phyloP scores from a whole-genome alignment of 2,888 invertebrate species.

The Leptarthrus brevirostris region DNA sequence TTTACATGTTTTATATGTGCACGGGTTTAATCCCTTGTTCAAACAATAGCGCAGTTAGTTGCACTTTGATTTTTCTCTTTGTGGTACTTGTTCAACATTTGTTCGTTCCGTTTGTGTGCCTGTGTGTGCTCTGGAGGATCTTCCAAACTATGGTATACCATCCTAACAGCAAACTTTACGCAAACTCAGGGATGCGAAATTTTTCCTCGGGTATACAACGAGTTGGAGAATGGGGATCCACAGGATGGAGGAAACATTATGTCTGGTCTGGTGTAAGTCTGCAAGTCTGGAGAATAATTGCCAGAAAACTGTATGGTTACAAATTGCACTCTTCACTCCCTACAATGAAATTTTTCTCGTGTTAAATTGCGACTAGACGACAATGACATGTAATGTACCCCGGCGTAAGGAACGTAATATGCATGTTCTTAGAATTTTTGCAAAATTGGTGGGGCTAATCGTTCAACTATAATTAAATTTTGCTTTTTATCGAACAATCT shows the following conservation, averaged over 20 bases:
- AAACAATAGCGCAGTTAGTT: constrained; percentile 35
- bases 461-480: constrained; percentile 29
- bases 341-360: neutral
- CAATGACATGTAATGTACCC: constrained; percentile 29
- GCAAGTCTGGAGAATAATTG: constrained; percentile 42
- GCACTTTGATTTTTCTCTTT: constrained; percentile 34
- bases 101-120: neutral
- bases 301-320: constrained; percentile 47
- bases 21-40: constrained; percentile 12
- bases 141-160: too few relatives aligned
- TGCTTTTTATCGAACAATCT: too few relatives aligned
- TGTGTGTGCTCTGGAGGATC: too few relatives aligned
- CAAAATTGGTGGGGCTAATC: constrained; percentile 30
- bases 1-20: neutral
- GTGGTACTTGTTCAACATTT: neutral
- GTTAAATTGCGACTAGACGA: constrained; percentile 41
- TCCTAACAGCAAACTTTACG: constrained; percentile 21
- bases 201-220: constrained; percentile 29
- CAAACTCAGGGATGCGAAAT: constrained; percentile 39
- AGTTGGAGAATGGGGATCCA: neutral
- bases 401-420: neutral
- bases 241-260: constrained; percentile 31
- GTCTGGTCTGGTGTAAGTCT: constrained; percentile 40
- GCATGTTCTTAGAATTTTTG: neutral
- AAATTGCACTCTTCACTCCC: constrained; percentile 26